Base-by-base conservation (phyloP, 2,888 invertebrate genomes). In the Stenodema calcarata region DNA sequence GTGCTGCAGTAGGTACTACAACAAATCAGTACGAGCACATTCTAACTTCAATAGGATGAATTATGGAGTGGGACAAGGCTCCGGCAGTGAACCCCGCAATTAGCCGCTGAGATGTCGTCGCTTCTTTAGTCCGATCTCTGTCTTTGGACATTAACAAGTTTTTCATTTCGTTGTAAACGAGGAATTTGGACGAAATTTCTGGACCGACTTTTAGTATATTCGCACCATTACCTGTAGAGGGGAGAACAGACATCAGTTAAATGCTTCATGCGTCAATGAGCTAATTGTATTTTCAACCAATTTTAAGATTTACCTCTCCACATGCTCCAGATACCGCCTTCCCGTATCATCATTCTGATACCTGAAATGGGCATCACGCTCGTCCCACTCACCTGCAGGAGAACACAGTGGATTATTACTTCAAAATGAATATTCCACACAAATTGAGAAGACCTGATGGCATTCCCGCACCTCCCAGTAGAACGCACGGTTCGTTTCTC, bases 191-290 rank as follows among this genome's bases (percentile, higher is more conserved):
- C 0, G 99, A 99, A 0, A 98, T 96, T 92, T 99, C 99, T 0
- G 99, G 99, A 0, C 98, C 99, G 89, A 99, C 99, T 93, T 99
- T 99, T 89, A 99, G 93, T 86, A 99, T 97, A 91, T 99, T 99
- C 89, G 99, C 97, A 87, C 98, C 98, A 91, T 99, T 99, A 28
- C 99, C 99, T 88, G 75, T 28, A 70, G 27, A 70, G 28, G n/a
- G n/a, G n/a, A n/a, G n/a, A n/a, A n/a, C n/a, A n/a, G n/a, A n/a
- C n/a, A n/a, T n/a, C n/a, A n/a, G n/a, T n/a, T n/a, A n/a, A n/a
- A n/a, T n/a, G n/a, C n/a, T n/a, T n/a, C n/a, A n/a, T n/a, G n/a
- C n/a, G n/a, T n/a, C n/a, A n/a, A n/a, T n/a, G n/a, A n/a, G n/a
- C n/a, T n/a, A n/a, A n/a, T n/a, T n/a, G n/a, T n/a, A n/a, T n/a